Conservation (phyloP, 2,113 vertebrate species). For the Ophiodon elongatus region DNA sequence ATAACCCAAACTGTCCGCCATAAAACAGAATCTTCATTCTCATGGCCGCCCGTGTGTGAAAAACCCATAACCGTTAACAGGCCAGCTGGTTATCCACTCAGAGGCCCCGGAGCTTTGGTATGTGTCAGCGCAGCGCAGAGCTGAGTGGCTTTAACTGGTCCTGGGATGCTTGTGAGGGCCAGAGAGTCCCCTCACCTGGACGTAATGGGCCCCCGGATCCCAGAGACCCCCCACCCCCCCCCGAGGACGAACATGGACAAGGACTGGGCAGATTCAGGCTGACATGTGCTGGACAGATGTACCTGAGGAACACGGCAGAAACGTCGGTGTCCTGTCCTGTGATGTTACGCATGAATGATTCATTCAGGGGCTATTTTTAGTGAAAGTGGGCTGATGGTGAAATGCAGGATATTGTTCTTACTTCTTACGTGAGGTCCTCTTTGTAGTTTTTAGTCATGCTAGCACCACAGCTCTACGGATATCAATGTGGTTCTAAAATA, state of each 20-base stretch:
- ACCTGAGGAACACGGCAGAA: constrained; percentile 43
- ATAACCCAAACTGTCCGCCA: constrained; percentile 33
- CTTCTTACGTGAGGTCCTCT: neutral
- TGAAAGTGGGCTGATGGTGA: constrained; percentile 8
- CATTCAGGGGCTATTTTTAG: constrained; percentile 25
- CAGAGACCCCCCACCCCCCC: constrained; percentile 35
- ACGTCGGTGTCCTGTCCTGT: constrained; percentile 14
- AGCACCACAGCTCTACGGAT: neutral
- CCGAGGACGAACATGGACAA: constrained; percentile 8
- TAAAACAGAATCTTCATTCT: constrained; percentile 59
- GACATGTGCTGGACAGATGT: constrained; percentile 72
- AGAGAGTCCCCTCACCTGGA: constrained; percentile 65
- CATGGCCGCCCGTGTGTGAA: constrained; percentile 56
- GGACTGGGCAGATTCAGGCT: constrained; percentile 17
- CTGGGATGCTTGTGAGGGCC: constrained; percentile 59
- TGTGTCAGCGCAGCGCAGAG: constrained; percentile 53
- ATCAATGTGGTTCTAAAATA: neutral
- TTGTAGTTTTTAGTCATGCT: neutral
- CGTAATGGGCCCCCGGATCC: constrained; percentile 55
- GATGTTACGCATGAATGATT: constrained; percentile 51
- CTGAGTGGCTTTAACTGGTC: constrained; percentile 72
- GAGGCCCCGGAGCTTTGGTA: constrained; percentile 50
- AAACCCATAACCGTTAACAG: constrained; percentile 68
- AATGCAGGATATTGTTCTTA: neutral
- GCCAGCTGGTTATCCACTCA: constrained; percentile 74